Percentiles rank a stretch among this genome's conserved stretches.
phyloP scores from a whole-genome alignment of 2,797 vertebrate genomes.

The Neostethus bicornis region DNA sequence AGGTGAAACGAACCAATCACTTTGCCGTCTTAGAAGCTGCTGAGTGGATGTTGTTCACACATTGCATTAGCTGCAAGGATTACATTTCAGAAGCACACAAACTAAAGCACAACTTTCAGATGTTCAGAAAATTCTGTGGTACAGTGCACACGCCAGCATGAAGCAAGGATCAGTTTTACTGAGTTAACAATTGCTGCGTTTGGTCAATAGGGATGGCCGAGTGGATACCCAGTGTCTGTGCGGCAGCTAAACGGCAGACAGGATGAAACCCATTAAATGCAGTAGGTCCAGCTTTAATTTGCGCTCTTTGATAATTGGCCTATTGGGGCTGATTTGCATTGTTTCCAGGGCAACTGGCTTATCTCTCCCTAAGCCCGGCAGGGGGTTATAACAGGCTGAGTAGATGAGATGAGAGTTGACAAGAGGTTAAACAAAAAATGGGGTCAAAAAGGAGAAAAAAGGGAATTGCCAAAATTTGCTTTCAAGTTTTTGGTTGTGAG shows the following conservation, averaged over 20 bases:
- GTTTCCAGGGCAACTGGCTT: slow-evolving; percentile 66
- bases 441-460: slow-evolving; percentile 13
- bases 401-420: not conserved
- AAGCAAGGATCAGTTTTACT: slow-evolving; percentile 21
- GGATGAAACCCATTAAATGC: slow-evolving; percentile 50
- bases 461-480: not conserved
- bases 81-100: not conserved
- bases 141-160: not conserved
- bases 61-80: not conserved
- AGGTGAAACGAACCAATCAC: slow-evolving; percentile 30
- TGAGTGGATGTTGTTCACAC: slow-evolving; percentile 19
- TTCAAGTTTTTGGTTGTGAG: slow-evolving; percentile 4
- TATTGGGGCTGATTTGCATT: slow-evolving; percentile 54
- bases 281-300: slow-evolving; percentile 64
- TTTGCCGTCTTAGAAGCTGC: slow-evolving; percentile 27
- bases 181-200: slow-evolving; percentile 26
- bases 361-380: slow-evolving; percentile 37
- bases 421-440: not conserved
- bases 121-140: not conserved
- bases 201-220: slow-evolving; percentile 24
- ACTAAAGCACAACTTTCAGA: not conserved
- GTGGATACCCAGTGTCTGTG: slow-evolving; percentile 5
- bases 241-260: slow-evolving; percentile 31
- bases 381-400: slow-evolving; percentile 4
- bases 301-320: slow-evolving; percentile 67